Conservation (phyloP, 1,140 invertebrate genomes). For the Bombus difficillimus region DNA sequence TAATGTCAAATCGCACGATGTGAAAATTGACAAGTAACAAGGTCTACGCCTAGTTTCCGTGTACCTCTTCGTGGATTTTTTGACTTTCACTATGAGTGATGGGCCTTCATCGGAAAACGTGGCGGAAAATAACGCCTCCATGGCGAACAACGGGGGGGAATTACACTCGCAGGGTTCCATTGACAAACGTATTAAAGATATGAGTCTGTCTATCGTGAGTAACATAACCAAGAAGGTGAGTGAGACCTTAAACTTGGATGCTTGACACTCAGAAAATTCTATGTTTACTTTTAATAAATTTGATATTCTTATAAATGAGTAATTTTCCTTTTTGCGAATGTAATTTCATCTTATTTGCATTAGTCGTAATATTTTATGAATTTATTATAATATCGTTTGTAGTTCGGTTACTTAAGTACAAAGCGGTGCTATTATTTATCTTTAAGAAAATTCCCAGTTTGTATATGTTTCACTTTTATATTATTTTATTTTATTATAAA, state of each 20-base stretch:
- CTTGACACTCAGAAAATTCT: neutral
- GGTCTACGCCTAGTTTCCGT: conserved; percentile 1
- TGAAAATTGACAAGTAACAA: conserved; percentile 62
- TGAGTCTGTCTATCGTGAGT: neutral
- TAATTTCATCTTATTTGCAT: neutral
- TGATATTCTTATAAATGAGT: neutral
- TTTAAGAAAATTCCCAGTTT: too few species aligned
- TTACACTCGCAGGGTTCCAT: neutral
- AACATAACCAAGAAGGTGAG: conserved; percentile 57
- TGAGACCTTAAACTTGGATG: conserved; percentile 12
- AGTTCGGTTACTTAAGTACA: too few species aligned
- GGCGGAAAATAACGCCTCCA: neutral
- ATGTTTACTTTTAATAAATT: neutral
- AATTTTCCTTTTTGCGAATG: neutral
- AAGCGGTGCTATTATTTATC: too few species aligned
- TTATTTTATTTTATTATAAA: too few species aligned
- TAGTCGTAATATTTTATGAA: too few species aligned
- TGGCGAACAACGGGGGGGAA: neutral
- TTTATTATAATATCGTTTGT: too few species aligned
- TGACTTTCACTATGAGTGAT: conserved; percentile 9
- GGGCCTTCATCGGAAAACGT: neutral
- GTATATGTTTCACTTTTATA: too few species aligned
- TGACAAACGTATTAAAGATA: neutral
- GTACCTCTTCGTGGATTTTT: neutral
- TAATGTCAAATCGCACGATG: conserved; percentile 31